These are phyloP conservation scores for Sebastes oblongus DNA, from an alignment of 2,797 vertebrate genomes.

Conservation along the genomic window DNA sequence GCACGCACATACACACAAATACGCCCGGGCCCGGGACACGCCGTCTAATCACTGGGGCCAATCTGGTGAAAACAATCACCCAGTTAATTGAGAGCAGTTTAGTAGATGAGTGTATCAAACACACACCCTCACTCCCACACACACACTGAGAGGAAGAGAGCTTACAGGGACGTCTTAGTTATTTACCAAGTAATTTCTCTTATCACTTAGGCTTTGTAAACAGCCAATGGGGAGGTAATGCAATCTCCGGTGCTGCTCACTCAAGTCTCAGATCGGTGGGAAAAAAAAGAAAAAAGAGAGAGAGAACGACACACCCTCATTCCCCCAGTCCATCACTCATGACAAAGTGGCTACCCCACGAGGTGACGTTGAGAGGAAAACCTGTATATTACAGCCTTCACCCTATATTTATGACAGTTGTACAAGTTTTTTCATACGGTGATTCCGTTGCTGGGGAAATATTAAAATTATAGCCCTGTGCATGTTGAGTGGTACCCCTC, in stretches of 20 bases:
- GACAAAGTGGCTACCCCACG: conserved; percentile 40
- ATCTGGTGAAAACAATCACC: conserved; percentile 80
- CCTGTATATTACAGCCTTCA: conserved; percentile 22
- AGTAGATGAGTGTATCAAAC: conserved; percentile 69
- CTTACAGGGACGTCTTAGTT: conserved; percentile 71
- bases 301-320: not conserved
- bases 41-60: conserved; percentile 72
- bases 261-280: conserved; percentile 59
- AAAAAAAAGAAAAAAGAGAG: not conserved
- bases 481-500: conserved; percentile 17
- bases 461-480: conserved; percentile 23
- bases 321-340: conserved; percentile 53
- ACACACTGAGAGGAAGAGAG: conserved; percentile 39
- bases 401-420: conserved; percentile 24
- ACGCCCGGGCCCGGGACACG: conserved; percentile 32
- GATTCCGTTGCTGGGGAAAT: conserved; percentile 22
- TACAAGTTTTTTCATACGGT: conserved; percentile 1
- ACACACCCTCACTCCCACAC: conserved; percentile 12
- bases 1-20: not conserved
- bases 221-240: conserved; percentile 77
- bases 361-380: conserved; percentile 22
- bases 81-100: conserved; percentile 82
- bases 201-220: conserved; percentile 81
- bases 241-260: conserved; percentile 71
- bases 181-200: conserved; percentile 82